These are phyloP conservation scores for Charina bottae DNA, from an alignment of 2,113 vertebrate species.

Conservation along the genomic window DNA sequence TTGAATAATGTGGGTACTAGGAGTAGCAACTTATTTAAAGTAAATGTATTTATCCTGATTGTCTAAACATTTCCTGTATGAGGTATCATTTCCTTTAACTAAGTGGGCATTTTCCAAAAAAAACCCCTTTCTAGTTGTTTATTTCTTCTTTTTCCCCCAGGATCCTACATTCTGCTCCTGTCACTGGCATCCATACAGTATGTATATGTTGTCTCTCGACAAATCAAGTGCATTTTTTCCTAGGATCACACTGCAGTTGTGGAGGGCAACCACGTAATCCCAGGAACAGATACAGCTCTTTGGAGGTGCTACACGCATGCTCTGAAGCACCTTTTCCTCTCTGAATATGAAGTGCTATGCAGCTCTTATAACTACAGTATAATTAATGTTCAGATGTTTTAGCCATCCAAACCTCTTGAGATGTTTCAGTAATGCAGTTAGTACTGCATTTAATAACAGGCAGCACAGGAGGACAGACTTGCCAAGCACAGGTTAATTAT, in stretches of 20 bases:
- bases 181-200: too few species aligned
- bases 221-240: too few species aligned
- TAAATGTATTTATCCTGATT: conserved; percentile 41
- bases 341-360: background rate
- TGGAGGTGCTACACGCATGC: too few species aligned
- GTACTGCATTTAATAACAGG: background rate
- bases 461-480: background rate
- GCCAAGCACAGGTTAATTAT: background rate
- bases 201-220: too few species aligned
- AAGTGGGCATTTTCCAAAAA: conserved; percentile 29
- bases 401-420: background rate
- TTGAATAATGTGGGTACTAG: background rate
- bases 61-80: conserved; percentile 57
- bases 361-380: background rate
- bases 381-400: background rate
- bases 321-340: background rate
- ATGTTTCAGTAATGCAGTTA: background rate
- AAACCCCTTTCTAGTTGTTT: conserved; percentile 36
- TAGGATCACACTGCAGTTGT: too few species aligned
- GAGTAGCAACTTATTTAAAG: conserved; percentile 28
- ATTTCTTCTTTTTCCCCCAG: too few species aligned
- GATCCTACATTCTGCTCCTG: too few species aligned
- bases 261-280: too few species aligned
- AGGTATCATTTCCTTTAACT: conserved; percentile 65
- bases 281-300: too few species aligned